Base-by-base conservation (phyloP, 2,888 invertebrate genomes). In the Mystacides longicornis region DNA sequence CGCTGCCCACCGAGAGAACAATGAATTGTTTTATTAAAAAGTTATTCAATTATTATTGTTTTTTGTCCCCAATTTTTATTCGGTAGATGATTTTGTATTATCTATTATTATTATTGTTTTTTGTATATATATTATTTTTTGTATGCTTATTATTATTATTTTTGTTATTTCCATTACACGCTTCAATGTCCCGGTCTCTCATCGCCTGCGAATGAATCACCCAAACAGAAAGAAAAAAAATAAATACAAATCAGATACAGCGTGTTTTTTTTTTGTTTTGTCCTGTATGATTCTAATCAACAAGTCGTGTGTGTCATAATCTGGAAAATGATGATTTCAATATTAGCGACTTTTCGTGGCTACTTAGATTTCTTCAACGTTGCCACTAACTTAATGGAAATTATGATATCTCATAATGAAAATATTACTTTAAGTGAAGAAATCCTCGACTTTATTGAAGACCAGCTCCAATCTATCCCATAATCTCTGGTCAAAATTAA, bases 1-100 rank as follows among this genome's bases (percentile, higher is more conserved):
- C 5, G 27, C 11, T 7, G 27, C 27, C 27, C 27, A 11, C 27
- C 7, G 37, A 37, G 37, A 37, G 51, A 51, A 54, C 57, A 54
- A 54, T 57, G 57, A 54, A 37, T 37, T 37, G 37, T 57, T 57
- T 57, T 54, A 57, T 54, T 57, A 54, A 57, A 57, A 57, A 57
- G 54, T 57, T 57, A 57, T 57, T 57, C 57, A 57, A 57, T 57
- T 57, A 57, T 57, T 37, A 37, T 37, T 37, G 37, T 37, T 37
- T 37, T 37, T 3, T 57, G 54, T 51, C 51, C 57, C 51, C 51
- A 18, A n/a, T 37, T 37, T 37, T 37, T 14, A 37, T 49, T 42
- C 49, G 54, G 54, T 22, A 11, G 54, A 43, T 19, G 23, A 45
- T 51, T 51, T 52, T 16, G 14, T 37, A 37, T 37, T 27, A 27